phyloP scores from a whole-genome alignment of 2,888 invertebrate genomes.

The Acanthosepion pharaonis region DNA sequence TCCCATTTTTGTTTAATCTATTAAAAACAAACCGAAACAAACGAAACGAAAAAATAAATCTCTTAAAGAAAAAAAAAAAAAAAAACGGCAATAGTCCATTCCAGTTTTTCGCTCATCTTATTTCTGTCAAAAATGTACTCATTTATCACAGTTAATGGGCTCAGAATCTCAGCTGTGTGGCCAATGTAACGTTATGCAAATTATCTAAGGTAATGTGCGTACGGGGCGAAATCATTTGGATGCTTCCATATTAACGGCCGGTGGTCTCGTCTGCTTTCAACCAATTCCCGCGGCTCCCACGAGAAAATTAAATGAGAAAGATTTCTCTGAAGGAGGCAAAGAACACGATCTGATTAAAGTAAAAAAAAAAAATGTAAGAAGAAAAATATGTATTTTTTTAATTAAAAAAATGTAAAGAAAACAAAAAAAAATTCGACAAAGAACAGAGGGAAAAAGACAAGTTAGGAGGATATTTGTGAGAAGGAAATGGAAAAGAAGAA shows the following conservation, averaged over 20 bases:
- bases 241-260: background rate
- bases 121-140: background rate
- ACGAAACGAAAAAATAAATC: constrained; percentile 11
- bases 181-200: constrained; percentile 18
- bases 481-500: too few species aligned
- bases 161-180: background rate
- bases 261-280: background rate
- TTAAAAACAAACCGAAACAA: background rate
- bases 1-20: background rate
- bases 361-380: too few species aligned
- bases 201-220: constrained; percentile 14
- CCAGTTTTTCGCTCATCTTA: background rate
- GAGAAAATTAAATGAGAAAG: background rate
- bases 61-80: background rate
- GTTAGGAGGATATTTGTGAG: too few species aligned
- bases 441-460: too few species aligned
- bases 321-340: too few species aligned
- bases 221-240: background rate
- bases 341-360: too few species aligned
- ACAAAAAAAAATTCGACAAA: too few species aligned
- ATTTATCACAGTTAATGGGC: background rate
- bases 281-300: background rate
- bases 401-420: too few species aligned
- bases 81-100: background rate
- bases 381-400: too few species aligned